Base-by-base conservation (phyloP, 2,888 invertebrate genomes). In the Dryocosmus kuriphilus region DNA sequence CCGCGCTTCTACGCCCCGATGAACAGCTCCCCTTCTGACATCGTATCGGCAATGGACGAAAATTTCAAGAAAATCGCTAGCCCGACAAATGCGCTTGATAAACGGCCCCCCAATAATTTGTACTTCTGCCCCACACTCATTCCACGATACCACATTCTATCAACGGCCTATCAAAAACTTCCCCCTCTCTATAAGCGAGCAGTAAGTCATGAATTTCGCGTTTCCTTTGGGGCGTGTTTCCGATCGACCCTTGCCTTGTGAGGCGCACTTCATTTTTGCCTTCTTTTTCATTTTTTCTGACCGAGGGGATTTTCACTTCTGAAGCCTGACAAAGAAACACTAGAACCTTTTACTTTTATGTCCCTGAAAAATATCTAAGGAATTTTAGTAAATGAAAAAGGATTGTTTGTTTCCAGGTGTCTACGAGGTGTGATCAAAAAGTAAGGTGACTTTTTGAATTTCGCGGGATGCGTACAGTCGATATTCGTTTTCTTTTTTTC, bases 51-150 rank as follows among this genome's bases (percentile, higher is more conserved):
- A 83, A 81, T 78, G 82, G 82, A 78, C 86, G 87, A 89, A 89
- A 91, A 88, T 89, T 88, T 89, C 87, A 85, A 88, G 90, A 88
- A 89, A 90, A 89, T 89, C 87, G 85, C 85, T 81, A 82, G 76
- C 81, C 85, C 83, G 79, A 86, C 84, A 80, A 85, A 84, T 81
- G 84, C 85, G 77, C 81, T 85, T 89, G 89, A 90, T 88, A 85
- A 87, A 90, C 90, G 80, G 84, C 81, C 71, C 83, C 83, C 84
- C 86, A 87, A 88, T 89, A 88, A 89, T 90, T 90, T 87, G 86
- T 84, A 84, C 83, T 84, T 82, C 82, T 79, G 79, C 84, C 22
- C 63, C 35, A 63, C 32, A 63, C 63, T n/a, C 67, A 67, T 16
- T 8, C 24, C 67, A 19, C 67, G 27, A 67, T 65, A 65, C 27